Evolutionary conservation across 2,888 invertebrate species (phyloP), one percentile per base, ranked within the genome.

Genomic region (Trissonchulus sp.): DNA sequence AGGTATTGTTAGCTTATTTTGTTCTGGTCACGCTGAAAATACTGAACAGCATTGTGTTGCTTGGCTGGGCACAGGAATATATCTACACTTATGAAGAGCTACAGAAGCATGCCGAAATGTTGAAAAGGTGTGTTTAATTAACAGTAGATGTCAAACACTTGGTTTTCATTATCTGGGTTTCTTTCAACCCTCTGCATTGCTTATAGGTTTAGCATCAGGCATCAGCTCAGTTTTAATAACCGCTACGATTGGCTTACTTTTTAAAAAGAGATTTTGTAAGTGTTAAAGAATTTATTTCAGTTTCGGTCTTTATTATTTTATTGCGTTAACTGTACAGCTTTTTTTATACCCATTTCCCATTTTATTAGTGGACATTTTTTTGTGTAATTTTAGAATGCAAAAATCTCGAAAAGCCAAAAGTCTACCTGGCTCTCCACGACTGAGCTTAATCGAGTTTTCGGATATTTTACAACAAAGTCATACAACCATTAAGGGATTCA

Each of bases 1-100:
- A 48, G 48, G 48, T 23, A 48, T 23, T 48, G 48, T 48, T 48
- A 48, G 23, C 48, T 23, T 48, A 48, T 48, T 8, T 23, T 23
- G 48, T 48, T 48, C 48, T 48, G 23, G 48, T 48, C 48, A 48
- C 8, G 8, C 48, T 48, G 48, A 48, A 48, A 48, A 48, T 96
- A 68, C 88, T 94, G 18, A 92, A 92, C 79, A 94, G 93, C 77
- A 90, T 98, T 73, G 88, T 95, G 34, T 91, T 97, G 73, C 88
- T 98, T 78, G 96, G 96, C 1, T 91, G 91, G 84, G 95, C 96
- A 0, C 93, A 93, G 81, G 91, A 92, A 82, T 88, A 94, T 78
- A 95, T 97, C 81, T 88, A 91, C 63, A 89, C 80, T n/a, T 83
- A 82, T 80, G 80, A 82, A 33, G 78, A 80, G 18, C 77, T 83